These are phyloP conservation scores for Prosapia bicincta DNA, from an alignment of 2,888 invertebrate genomes.

Conservation along the genomic window DNA sequence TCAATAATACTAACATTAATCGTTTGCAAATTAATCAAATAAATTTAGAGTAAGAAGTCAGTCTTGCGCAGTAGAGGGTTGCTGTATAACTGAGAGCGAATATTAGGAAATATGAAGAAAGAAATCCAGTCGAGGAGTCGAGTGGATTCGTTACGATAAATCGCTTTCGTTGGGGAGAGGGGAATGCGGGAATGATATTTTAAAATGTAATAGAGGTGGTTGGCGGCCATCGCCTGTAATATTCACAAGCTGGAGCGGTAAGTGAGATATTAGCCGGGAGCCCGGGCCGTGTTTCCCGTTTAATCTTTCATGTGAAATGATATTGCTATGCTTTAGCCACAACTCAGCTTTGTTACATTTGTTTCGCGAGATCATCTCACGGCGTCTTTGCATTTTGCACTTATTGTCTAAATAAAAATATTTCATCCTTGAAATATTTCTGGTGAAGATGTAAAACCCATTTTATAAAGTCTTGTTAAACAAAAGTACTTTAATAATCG, in stretches of 20 bases:
- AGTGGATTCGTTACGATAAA: constrained; percentile 28
- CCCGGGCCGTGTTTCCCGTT: background rate
- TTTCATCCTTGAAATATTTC: too few relatives aligned
- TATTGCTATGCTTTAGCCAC: constrained; percentile 14
- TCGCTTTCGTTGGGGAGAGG: constrained; percentile 11
- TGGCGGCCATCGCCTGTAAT: constrained; percentile 25
- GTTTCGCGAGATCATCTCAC: too few relatives aligned
- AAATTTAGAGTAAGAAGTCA: too few relatives aligned
- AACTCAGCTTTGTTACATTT: constrained; percentile 9
- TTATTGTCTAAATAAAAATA: too few relatives aligned
- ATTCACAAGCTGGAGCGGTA: constrained; percentile 26
- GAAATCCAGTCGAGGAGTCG: constrained; percentile 2
- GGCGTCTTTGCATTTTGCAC: too few relatives aligned
- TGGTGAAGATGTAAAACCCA: too few relatives aligned
- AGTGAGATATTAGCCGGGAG: constrained; percentile 30
- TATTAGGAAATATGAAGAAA: background rate
- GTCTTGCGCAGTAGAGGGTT: too few relatives aligned
- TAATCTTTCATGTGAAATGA: constrained; percentile 20
- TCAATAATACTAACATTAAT: too few relatives aligned
- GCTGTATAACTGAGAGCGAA: too few relatives aligned
- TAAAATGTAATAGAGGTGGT: constrained; percentile 30
- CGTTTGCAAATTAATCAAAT: too few relatives aligned
- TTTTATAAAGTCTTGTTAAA: too few relatives aligned
- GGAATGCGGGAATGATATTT: constrained; percentile 28
- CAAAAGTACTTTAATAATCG: too few relatives aligned